Base-by-base conservation (phyloP, 1,140 invertebrate genomes). In the Oreohelix idahoensis region DNA sequence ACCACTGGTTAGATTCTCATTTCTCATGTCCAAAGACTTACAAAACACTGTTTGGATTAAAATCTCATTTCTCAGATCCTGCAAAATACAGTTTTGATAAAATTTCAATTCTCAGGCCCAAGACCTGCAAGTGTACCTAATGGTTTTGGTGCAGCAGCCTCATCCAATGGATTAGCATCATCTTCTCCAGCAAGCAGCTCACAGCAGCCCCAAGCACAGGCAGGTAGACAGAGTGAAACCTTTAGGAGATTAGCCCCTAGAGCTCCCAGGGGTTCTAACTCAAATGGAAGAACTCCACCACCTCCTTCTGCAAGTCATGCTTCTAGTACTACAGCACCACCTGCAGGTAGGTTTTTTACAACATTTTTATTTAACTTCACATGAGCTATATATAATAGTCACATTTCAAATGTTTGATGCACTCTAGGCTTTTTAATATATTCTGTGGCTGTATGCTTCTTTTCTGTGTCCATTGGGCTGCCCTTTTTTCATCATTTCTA, bases 281-380 rank as follows among this genome's bases (percentile, higher is more conserved):
- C 77, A 69, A 82, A 38, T 77, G 84, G 86, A 79, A 81, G 70
- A 32, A 78, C 84, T 45, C 77, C 83, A 0, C 87, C 87, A n/a
- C 83, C 84, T 66, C 75, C 84, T 36, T 83, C 86, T 35, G 51
- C 76, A 78, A 82, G 79, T 32, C 4, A n/a, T 58, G 53, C 23
- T 58, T 11, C 53, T 11, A n/a, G 53, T 20, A 58, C 10, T 23
- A 20, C 53, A 58, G 1, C 53, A 58, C 10, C 53, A 58, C 23
- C 53, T 58, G 23, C 53, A 58, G 10, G 10, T 58, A 23, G 10
- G 53, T 58, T 15, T 45, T n/a, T n/a, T n/a, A n/a, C n/a, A n/a
- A n/a, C n/a, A n/a, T n/a, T n/a, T n/a, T n/a, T n/a, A n/a, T n/a
- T n/a, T n/a, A n/a, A n/a, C n/a, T n/a, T n/a, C n/a, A n/a, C n/a